phyloP scores from a whole-genome alignment of 2,888 invertebrate genomes.

The Agelastica alni region DNA sequence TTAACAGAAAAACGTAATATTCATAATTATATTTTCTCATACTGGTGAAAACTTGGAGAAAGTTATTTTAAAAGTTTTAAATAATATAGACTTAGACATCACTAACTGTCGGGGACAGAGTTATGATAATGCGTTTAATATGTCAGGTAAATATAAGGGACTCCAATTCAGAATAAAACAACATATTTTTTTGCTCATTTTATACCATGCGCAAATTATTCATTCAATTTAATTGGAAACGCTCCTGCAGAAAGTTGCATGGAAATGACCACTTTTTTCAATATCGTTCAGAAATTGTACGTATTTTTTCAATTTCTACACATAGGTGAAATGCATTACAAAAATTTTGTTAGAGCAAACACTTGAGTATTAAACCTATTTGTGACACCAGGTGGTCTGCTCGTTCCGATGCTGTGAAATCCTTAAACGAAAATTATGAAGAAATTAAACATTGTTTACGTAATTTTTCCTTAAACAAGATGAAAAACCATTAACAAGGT shows the following conservation, averaged over 20 bases:
- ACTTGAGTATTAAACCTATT: background rate
- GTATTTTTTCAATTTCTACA: slow-evolving; percentile 3
- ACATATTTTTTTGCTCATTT: background rate
- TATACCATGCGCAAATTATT: slow-evolving; percentile 3
- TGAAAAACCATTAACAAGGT: background rate
- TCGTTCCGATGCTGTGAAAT: background rate
- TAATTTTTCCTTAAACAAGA: background rate
- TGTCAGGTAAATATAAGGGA: background rate
- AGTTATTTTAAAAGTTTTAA: background rate
- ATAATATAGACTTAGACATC: slow-evolving; percentile 4
- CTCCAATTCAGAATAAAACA: background rate
- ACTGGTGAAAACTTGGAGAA: background rate
- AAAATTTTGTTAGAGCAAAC: background rate
- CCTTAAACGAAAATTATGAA: background rate
- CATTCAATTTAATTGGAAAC: too few species aligned
- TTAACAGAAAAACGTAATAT: too few species aligned
- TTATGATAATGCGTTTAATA: slow-evolving; percentile 3
- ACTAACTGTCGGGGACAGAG: background rate
- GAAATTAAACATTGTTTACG: background rate
- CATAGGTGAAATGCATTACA: background rate
- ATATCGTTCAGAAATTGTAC: background rate
- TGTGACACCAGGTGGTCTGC: slow-evolving; percentile 9
- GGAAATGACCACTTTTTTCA: too few species aligned
- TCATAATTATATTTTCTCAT: too few species aligned
- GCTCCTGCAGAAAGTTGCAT: too few species aligned